Evolutionary conservation across 2,113 vertebrate genomes (phyloP), one percentile per base, ranked within the genome.

Genomic region (Mormyrus lacerda): DNA sequence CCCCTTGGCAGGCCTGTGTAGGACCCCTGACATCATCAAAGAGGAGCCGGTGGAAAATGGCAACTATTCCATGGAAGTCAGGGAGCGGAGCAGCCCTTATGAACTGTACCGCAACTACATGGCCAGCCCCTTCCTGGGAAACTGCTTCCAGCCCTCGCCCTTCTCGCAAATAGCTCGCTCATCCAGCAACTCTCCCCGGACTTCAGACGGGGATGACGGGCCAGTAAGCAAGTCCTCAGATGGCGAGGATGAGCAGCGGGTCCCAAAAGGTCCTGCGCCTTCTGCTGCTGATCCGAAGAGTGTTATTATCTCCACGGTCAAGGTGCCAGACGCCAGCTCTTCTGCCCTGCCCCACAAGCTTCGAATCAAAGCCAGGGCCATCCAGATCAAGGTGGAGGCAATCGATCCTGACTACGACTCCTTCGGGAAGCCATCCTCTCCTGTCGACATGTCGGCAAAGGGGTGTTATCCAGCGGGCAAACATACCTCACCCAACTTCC

Each of bases 341-440:
- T 97, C 98, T 15, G 98, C 98, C 89, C 92, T 99, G 95, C 98
- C 98, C 19, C 98, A 99, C 92, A 99, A 99, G 94, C 97, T 99
- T 88, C 94, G 98, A 73, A 96, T 99, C 92, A 99, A 99, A 93
- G 96, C 96, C 93, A 97, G 96, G 94, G 97, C 96, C 93, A 95
- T 97, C 94, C 98, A 97, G 93, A 96, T 99, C 90, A 99, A 99
- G 94, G 95, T 96, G 88, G 98, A 99, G 95, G 92, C 97, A 9
- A 88, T 97, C 0, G 98, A 99, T 90, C 94, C 95, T 0, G 97
- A 98, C 19, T 97, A 97, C 8, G 97, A 98, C 85, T 92, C 96
- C n/a, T 91, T 96, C 0, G 95, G 95, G 44, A 98, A 97, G 93
- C 93, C 95, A 2, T 94, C 96, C 0, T 96, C 95, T 0, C 96